Evolutionary conservation across 53 echinoderm and acorn worm genomes (phyloP), one percentile per base, ranked within the genome.

Genomic region (Stichopus horrens): DNA sequence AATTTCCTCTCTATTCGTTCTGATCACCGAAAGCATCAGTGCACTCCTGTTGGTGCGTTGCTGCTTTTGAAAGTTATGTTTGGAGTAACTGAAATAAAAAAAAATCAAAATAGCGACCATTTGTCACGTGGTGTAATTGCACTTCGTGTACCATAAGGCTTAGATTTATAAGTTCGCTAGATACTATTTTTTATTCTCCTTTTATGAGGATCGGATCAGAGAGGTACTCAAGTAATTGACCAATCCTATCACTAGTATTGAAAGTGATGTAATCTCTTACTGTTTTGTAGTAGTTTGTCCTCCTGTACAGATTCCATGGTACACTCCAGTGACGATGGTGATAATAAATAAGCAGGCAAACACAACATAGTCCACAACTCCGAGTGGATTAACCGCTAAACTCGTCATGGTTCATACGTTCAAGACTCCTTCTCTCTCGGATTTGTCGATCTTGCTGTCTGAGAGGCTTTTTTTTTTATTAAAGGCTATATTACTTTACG

Each of bases 261-360:
- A 63, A 63, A 63, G 16, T 63, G 16, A 13, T 63, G 16, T 63
- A 10, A 63, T 13, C 16, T 79, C 84, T 83, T 83, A 83, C 84
- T 83, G 58, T 57, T 56, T 83, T 23, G 84, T 83, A 10, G 84
- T 60, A 18, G 21, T 65, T 58, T 83, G 84, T 20, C 84, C 84
- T 9, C 84, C 84, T 58, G 57, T 83, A 58, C 10, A 83, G 7
- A 83, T 9, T 14, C 84, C 84, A 83, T 83, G 84, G 51, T 83
- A 83, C 37, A 83, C n/a, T 4, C 84, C 84, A 22, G 84, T 83
- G 51, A 83, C 57, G 21, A 83, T 11, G 4, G 60, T 83, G 5
- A 65, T 58, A 37, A 58, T 65, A 56, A 83, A 11, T 21, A 83
- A 13, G 14, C n/a, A 20, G 6, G 66, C 84, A 9, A 83, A 83